A percentile compares a stretch with the other conserved stretches of the same genome.
These are phyloP conservation scores for Tromatobia lineatoria DNA, from an alignment of 2,888 invertebrate species.

Conservation along the genomic window DNA sequence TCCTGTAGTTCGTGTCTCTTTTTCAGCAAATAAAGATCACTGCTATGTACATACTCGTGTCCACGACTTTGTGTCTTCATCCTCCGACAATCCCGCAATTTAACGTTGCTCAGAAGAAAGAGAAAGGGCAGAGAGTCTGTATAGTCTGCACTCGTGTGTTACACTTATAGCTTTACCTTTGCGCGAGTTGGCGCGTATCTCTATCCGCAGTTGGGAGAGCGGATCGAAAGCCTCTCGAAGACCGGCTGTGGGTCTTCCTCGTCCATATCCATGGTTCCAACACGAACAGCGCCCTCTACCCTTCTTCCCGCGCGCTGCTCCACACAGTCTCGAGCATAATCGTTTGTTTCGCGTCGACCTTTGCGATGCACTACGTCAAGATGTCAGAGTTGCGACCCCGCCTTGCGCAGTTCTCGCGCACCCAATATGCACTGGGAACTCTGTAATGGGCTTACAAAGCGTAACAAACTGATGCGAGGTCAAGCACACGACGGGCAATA, in stretches of 20 bases:
- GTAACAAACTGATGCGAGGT: constrained; percentile 85
- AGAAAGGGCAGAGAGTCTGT: constrained; percentile 25
- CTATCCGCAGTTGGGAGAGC: constrained; percentile 31
- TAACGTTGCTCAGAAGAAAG: constrained; percentile 39
- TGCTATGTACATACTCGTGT: constrained; percentile 18
- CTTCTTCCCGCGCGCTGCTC: neutral
- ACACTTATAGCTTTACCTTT: constrained; percentile 9
- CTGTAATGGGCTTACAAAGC: constrained; percentile 85
- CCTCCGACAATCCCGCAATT: constrained; percentile 36
- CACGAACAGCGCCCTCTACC: constrained; percentile 28
- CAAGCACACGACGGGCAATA: constrained; percentile 85
- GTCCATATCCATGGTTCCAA: constrained; percentile 35
- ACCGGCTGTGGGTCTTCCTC: neutral
- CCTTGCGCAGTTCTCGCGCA: constrained; percentile 76
- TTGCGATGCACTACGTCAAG: constrained; percentile 85
- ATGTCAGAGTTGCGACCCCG: constrained; percentile 84
- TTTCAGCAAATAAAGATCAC: constrained; percentile 19
- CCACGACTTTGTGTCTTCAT: constrained; percentile 49
- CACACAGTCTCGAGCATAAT: constrained; percentile 73
- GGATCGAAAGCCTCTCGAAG: constrained; percentile 27
- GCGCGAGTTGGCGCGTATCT: constrained; percentile 19
- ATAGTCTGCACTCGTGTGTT: constrained; percentile 26
- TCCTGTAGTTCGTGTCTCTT: neutral
- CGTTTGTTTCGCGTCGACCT: constrained; percentile 84
- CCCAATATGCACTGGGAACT: constrained; percentile 82